phyloP scores from a whole-genome alignment of 2,888 invertebrate species.

The Phortica okadai region DNA sequence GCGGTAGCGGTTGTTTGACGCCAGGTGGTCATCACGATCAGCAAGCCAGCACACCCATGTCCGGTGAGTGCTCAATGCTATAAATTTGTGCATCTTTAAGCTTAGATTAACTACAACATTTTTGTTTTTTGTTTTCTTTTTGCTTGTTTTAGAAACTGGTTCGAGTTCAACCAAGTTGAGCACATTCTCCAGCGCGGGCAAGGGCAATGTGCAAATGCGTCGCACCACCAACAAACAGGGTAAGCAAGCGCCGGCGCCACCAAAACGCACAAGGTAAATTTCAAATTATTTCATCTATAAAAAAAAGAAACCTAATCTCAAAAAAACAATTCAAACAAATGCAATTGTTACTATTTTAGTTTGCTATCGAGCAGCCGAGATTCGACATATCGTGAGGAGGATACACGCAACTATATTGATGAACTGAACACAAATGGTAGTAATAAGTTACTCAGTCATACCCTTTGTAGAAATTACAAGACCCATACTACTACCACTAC shows the following conservation, averaged over 20 bases:
- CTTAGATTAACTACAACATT: conserved; percentile 15
- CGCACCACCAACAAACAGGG: conserved; percentile 92
- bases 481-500: conserved; percentile 66
- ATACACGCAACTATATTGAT: conserved; percentile 73
- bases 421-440: conserved; percentile 76
- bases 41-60: conserved; percentile 75
- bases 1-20: conserved; percentile 45
- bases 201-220: conserved; percentile 87
- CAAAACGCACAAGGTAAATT: conserved; percentile 91
- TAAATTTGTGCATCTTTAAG: not conserved
- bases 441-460: conserved; percentile 63
- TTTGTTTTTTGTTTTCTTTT: conserved; percentile 29
- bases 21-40: conserved; percentile 72
- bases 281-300: not conserved
- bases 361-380: conserved; percentile 76
- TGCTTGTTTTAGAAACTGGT: conserved; percentile 74
- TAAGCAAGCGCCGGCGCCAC: conserved; percentile 96
- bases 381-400: conserved; percentile 77
- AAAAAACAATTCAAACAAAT: not conserved
- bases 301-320: not conserved
- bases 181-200: conserved; percentile 81
- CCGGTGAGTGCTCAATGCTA: conserved; percentile 63
- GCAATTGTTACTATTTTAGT: conserved; percentile 50
- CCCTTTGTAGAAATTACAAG: conserved; percentile 72
- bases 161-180: conserved; percentile 79